A percentile compares a stretch with the other conserved stretches of the same genome.
Conservation (phyloP, 2,888 invertebrate species). For the Neria commutata region DNA sequence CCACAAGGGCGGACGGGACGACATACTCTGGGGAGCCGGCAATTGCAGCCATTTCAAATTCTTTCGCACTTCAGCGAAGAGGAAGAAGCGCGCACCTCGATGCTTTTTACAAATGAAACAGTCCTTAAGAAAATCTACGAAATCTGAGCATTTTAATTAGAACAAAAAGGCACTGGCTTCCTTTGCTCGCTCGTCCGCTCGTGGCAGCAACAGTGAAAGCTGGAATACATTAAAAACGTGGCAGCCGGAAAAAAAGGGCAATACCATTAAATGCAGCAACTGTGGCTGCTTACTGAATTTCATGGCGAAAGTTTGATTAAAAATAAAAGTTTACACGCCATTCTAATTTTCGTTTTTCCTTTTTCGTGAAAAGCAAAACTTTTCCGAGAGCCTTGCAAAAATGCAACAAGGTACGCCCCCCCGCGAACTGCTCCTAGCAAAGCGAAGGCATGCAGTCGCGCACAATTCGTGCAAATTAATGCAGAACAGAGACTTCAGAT, state of each 20-base stretch:
- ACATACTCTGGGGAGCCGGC: conserved; percentile 9
- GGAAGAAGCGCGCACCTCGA: conserved; percentile 14
- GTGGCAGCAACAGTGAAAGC: too few species aligned
- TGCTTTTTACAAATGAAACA: too few species aligned
- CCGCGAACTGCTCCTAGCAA: too few species aligned
- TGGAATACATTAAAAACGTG: background rate
- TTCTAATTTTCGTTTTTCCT: too few species aligned
- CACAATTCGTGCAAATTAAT: conserved; percentile 7
- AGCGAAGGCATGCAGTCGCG: conserved; percentile 8
- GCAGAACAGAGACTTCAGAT: background rate
- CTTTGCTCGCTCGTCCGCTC: too few species aligned
- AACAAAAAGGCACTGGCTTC: conserved; percentile 30
- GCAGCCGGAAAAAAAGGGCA: background rate
- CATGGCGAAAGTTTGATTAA: conserved; percentile 51
- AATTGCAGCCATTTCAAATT: too few species aligned
- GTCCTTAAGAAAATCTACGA: conserved; percentile 12
- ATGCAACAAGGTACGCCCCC: too few species aligned
- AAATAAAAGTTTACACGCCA: conserved; percentile 32
- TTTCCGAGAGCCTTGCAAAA: too few species aligned
- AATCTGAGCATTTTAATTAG: conserved; percentile 54
- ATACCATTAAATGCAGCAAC: conserved; percentile 4
- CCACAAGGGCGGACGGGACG: background rate
- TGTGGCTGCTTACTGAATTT: conserved; percentile 28
- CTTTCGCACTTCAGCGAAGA: too few species aligned
- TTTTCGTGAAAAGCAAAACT: too few species aligned